Percentiles rank a stretch among this genome's conserved stretches.
These are phyloP conservation scores for Nylanderia fulva DNA, from an alignment of 1,140 invertebrate species.

Conservation along the genomic window DNA sequence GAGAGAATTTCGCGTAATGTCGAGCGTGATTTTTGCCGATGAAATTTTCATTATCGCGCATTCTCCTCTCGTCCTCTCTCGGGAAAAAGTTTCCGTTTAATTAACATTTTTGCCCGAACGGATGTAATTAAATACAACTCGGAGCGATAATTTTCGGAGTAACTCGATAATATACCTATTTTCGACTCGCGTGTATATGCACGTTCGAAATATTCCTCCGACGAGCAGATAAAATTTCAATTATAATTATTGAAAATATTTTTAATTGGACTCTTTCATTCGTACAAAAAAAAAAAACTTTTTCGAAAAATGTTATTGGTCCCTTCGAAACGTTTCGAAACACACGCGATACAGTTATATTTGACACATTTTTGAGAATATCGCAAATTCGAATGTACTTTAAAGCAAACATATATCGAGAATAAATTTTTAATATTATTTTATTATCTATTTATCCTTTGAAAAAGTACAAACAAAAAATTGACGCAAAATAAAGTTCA, in stretches of 20 bases:
- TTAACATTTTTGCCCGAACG: conserved; percentile 29
- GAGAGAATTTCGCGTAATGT: not conserved
- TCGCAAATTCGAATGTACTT: too few relatives aligned
- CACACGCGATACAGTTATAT: not conserved
- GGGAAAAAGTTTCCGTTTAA: conserved; percentile 43
- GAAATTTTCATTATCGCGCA: conserved; percentile 39
- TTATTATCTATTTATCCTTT: not conserved
- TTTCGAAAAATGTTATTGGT: not conserved
- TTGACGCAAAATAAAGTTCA: not conserved
- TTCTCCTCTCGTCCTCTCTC: not conserved
- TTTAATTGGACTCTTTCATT: not conserved
- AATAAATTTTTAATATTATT: not conserved
- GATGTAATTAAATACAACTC: conserved; percentile 41
- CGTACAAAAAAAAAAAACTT: not conserved
- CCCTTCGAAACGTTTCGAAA: not conserved
- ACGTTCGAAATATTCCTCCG: conserved; percentile 6
- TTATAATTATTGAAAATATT: conserved; percentile 17
- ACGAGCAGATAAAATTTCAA: not conserved
- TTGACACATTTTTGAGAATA: not conserved
- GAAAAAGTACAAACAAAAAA: not conserved
- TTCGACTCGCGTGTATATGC: conserved; percentile 16
- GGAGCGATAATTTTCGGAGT: not conserved
- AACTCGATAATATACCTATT: conserved; percentile 27
- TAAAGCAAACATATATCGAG: not conserved
- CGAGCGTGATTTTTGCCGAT: conserved; percentile 1